Percentiles rank a stretch among this genome's conserved stretches.
These are phyloP conservation scores for Cepaea nemoralis DNA, from an alignment of 1,140 invertebrate genomes.

Conservation along the genomic window DNA sequence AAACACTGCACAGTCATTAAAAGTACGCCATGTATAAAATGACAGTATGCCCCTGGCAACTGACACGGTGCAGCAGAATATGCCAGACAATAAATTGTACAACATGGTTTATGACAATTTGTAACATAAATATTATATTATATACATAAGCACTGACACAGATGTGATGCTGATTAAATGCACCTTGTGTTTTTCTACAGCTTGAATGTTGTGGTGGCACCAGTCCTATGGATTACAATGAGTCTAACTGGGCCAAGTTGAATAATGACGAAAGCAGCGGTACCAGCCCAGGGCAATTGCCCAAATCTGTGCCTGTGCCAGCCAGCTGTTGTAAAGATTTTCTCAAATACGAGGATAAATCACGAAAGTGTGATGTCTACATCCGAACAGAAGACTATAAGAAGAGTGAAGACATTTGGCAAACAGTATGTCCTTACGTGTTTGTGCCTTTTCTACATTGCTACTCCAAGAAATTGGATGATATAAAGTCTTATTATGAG, in stretches of 20 bases:
- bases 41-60: too few relatives aligned
- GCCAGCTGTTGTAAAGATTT: constrained; percentile 48
- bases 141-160: too few relatives aligned
- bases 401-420: constrained; percentile 25
- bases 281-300: neutral
- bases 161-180: neutral
- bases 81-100: too few relatives aligned
- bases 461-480: too few relatives aligned
- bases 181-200: constrained; percentile 17
- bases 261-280: too few relatives aligned
- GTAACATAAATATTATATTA: too few relatives aligned
- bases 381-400: neutral
- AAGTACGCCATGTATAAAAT: too few relatives aligned
- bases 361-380: constrained; percentile 39
- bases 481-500: too few relatives aligned
- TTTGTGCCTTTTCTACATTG: too few relatives aligned
- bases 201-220: constrained; percentile 50
- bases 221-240: constrained; percentile 39
- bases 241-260: constrained; percentile 49
- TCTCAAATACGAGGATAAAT: constrained; percentile 38
- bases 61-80: too few relatives aligned
- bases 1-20: too few relatives aligned
- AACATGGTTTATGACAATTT: too few relatives aligned
- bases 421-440: neutral
- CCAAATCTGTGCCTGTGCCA: constrained; percentile 23